Percentiles rank a stretch among this genome's conserved stretches.
Evolutionary conservation across 2,113 vertebrate genomes (phyloP).

Genomic region (Nyctibius bracteatus): DNA sequence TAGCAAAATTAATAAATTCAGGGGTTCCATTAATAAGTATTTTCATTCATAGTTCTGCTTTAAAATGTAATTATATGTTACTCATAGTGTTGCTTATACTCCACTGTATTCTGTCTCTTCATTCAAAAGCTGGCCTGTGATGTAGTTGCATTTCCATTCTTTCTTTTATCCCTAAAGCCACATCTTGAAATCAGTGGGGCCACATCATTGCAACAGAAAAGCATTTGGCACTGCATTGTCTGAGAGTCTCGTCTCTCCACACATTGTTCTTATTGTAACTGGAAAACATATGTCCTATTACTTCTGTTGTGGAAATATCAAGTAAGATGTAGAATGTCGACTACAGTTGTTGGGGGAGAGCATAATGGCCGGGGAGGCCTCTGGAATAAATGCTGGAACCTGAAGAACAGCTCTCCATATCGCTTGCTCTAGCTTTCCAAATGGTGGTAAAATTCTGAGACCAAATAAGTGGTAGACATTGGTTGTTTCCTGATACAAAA

Average conservation of each 20-base stretch:
- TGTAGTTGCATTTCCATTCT: conserved; percentile 3
- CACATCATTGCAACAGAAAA: not conserved
- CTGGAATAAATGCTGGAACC: not conserved
- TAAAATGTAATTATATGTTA: not conserved
- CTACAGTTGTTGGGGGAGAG: not conserved
- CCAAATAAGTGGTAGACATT: not conserved
- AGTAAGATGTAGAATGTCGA: not conserved
- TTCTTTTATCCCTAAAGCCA: conserved; percentile 26
- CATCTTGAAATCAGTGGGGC: conserved; percentile 51
- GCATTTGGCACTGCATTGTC: not conserved
- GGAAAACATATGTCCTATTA: not conserved
- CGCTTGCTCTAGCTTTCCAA: not conserved
- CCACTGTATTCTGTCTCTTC: not conserved
- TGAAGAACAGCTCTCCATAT: not conserved
- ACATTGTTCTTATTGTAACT: conserved; percentile 29
- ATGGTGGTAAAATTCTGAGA: not conserved
- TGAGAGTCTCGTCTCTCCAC: not conserved
- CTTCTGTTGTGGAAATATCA: not conserved
- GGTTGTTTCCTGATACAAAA: not conserved
- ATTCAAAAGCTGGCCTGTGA: not conserved
- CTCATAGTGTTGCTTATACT: not conserved
- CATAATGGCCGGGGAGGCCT: not conserved
- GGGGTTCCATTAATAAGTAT: not conserved
- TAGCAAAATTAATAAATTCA: conserved; percentile 47
- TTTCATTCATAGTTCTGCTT: conserved; percentile 16